Evolutionary conservation across 1,140 invertebrate genomes (phyloP).

Genomic region (Drosophila micromelanica): DNA sequence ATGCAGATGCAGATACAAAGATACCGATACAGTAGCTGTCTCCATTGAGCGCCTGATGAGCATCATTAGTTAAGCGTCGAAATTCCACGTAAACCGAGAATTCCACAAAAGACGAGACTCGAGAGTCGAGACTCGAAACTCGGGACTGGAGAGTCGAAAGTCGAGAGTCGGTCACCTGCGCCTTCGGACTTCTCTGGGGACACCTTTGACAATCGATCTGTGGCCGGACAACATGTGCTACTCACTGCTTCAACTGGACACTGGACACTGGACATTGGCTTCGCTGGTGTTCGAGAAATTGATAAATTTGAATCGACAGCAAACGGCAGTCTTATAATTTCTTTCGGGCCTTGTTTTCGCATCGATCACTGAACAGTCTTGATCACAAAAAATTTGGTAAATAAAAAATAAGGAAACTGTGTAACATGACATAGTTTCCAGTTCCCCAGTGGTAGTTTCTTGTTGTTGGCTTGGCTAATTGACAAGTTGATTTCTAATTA

Average conservation of each 20-base stretch:
- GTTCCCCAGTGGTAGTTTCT: slow-evolving; percentile 19
- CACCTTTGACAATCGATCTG: slow-evolving; percentile 43
- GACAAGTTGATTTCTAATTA: slow-evolving; percentile 83
- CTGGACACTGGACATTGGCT: slow-evolving; percentile 1
- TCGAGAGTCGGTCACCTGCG: slow-evolving; percentile 54
- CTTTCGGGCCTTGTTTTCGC: slow-evolving; percentile 66
- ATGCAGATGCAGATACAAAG: slow-evolving; percentile 28
- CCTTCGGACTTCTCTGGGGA: slow-evolving; percentile 64
- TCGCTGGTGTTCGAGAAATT: slow-evolving; percentile 49
- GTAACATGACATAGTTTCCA: slow-evolving; percentile 54
- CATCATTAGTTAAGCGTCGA: slow-evolving; percentile 83
- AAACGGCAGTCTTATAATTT: slow-evolving; percentile 62
- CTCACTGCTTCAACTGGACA: slow-evolving; percentile 29
- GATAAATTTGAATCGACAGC: slow-evolving; percentile 76
- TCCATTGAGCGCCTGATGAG: slow-evolving; percentile 70
- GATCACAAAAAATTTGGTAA: not conserved
- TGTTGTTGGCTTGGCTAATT: slow-evolving; percentile 60
- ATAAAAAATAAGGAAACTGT: slow-evolving; percentile 31
- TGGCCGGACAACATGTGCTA: slow-evolving; percentile 68
- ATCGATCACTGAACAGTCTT: slow-evolving; percentile 57
- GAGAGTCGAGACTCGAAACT: not conserved
- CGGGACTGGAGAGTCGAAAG: not conserved
- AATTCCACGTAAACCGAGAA: slow-evolving; percentile 77
- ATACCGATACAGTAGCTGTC: slow-evolving; percentile 68
- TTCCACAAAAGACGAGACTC: slow-evolving; percentile 9